These are phyloP conservation scores for Volucella zonaria DNA, from an alignment of 2,888 invertebrate genomes.

Conservation along the genomic window DNA sequence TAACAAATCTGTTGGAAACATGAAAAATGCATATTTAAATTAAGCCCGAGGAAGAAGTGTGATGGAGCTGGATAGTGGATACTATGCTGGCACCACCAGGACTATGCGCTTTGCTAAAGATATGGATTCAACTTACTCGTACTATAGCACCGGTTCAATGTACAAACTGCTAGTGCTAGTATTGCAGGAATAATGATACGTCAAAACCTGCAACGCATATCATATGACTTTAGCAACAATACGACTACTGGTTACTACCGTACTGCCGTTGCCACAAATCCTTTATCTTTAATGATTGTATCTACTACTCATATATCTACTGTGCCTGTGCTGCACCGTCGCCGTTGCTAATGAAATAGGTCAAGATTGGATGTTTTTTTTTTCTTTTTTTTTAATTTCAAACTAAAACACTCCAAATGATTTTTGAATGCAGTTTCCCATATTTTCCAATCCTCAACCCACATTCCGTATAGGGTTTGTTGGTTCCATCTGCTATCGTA, in stretches of 20 bases:
- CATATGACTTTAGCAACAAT: constrained; percentile 44
- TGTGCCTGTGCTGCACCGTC: constrained; percentile 16
- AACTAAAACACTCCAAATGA: constrained; percentile 37
- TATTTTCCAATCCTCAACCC: constrained; percentile 11
- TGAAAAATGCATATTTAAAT: constrained; percentile 69
- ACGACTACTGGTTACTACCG: background rate
- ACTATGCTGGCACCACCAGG: too few species aligned
- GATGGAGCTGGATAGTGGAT: constrained; percentile 27
- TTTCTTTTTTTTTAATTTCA: too few species aligned
- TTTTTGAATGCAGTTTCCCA: constrained; percentile 49
- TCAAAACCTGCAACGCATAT: constrained; percentile 64
- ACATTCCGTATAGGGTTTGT: background rate
- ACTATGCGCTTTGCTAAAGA: background rate
- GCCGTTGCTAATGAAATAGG: constrained; percentile 58
- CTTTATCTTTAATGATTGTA: constrained; percentile 60
- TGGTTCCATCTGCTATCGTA: background rate
- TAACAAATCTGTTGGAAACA: constrained; percentile 63
- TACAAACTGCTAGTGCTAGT: background rate
- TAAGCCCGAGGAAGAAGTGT: constrained; percentile 32
- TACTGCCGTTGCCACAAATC: constrained; percentile 14
- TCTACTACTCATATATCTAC: constrained; percentile 12
- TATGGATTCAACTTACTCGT: constrained; percentile 35
- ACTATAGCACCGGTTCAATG: constrained; percentile 9
- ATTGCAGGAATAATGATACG: constrained; percentile 66
- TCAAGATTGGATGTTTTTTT: constrained; percentile 53